Evolutionary conservation across 2,797 vertebrate species (phyloP).

Genomic region (Dipus sagitta): DNA sequence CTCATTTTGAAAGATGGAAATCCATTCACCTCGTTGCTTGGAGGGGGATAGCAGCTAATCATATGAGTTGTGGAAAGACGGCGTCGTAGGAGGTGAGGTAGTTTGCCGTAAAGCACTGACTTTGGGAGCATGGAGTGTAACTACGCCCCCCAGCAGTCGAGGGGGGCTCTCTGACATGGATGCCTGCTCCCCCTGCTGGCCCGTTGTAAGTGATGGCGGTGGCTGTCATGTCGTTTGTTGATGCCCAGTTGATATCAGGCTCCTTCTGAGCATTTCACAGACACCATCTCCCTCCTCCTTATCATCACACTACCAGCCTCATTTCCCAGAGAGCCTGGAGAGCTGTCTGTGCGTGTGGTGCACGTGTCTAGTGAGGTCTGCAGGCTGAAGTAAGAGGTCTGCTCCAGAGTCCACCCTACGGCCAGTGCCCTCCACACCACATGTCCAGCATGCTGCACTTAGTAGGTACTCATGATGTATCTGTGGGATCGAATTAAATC

Average conservation of each 20-base stretch:
- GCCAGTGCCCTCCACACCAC: neutral
- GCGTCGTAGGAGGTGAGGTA: neutral
- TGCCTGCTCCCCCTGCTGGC: neutral
- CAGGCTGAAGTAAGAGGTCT: neutral
- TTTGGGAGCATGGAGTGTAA: neutral
- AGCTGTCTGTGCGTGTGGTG: fast-evolving
- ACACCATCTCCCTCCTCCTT: neutral
- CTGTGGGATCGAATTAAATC: neutral
- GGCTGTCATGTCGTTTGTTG: neutral
- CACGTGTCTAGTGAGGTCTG: fast-evolving
- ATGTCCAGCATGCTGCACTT: fast-evolving
- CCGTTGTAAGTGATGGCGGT: fast-evolving
- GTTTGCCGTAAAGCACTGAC: neutral
- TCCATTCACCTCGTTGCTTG: neutral
- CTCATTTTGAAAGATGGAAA: neutral
- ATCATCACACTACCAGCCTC: neutral
- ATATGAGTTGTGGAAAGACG: neutral
- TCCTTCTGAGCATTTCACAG: neutral
- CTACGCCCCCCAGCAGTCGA: neutral
- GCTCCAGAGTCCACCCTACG: neutral
- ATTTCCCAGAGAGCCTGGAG: neutral
- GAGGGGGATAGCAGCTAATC: too few relatives aligned
- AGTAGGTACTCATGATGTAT: neutral
- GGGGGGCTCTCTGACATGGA: neutral
- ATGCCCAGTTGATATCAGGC: neutral